A percentile compares a stretch with the other conserved stretches of the same genome.
Evolutionary conservation across 2,797 vertebrate species (phyloP).

Genomic region (Microchirus variegatus): DNA sequence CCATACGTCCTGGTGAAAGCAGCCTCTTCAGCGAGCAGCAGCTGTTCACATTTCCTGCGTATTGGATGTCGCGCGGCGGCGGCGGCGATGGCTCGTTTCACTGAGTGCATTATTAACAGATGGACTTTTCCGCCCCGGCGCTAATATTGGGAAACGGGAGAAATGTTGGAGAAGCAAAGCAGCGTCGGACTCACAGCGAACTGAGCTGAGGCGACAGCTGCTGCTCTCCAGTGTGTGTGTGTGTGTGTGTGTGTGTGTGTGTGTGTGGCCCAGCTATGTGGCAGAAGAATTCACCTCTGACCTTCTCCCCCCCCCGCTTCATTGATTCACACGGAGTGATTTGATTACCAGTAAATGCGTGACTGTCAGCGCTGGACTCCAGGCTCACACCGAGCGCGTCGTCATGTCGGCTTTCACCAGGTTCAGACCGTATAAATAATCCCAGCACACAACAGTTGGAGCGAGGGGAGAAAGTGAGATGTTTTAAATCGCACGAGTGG

Average conservation of each 20-base stretch:
- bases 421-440: neutral
- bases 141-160: slow-evolving; percentile 73
- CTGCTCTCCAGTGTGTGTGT: slow-evolving; percentile 46
- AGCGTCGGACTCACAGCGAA: slow-evolving; percentile 22
- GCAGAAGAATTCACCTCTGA: slow-evolving; percentile 61
- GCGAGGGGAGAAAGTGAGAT: too few species aligned
- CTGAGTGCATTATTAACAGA: slow-evolving; percentile 75
- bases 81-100: slow-evolving; percentile 59
- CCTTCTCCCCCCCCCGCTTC: slow-evolving; percentile 33
- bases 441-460: too few species aligned
- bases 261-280: slow-evolving; percentile 56
- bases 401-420: slow-evolving; percentile 7
- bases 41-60: slow-evolving; percentile 79
- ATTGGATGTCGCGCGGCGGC: slow-evolving; percentile 72
- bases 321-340: slow-evolving; percentile 65
- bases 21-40: slow-evolving; percentile 65
- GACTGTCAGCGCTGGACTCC: slow-evolving; percentile 44
- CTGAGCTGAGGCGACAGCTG: slow-evolving; percentile 33
- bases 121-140: slow-evolving; percentile 65
- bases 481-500: too few species aligned
- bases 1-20: slow-evolving; percentile 67
- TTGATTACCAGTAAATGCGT: slow-evolving; percentile 51
- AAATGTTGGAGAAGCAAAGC: slow-evolving; percentile 46
- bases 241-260: slow-evolving; percentile 29
- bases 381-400: slow-evolving; percentile 17